Evolutionary conservation across 2,888 invertebrate genomes (phyloP).

Genomic region (Caradrina clavipalpis): DNA sequence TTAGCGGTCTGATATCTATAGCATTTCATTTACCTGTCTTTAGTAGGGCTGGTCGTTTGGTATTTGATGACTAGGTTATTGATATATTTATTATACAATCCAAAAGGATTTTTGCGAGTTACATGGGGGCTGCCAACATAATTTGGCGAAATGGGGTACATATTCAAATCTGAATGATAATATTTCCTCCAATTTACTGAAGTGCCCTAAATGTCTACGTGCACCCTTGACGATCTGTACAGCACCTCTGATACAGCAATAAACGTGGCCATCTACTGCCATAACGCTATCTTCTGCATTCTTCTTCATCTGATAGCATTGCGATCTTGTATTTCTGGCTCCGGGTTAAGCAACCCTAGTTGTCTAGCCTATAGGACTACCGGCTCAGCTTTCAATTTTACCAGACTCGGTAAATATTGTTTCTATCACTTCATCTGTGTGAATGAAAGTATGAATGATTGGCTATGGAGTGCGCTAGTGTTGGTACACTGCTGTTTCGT

Average conservation of each 20-base stretch:
- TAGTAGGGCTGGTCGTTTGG: slow-evolving; percentile 39
- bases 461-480: slow-evolving; percentile 24
- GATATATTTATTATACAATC: slow-evolving; percentile 34
- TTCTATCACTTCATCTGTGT: slow-evolving; percentile 51
- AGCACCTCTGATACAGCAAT: too few relatives aligned
- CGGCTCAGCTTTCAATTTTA: slow-evolving; percentile 54
- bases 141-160: too few relatives aligned
- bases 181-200: too few relatives aligned
- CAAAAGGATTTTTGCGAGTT: slow-evolving; percentile 1
- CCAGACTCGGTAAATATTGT: slow-evolving; percentile 51
- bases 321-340: not conserved
- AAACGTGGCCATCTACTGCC: too few relatives aligned
- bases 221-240: too few relatives aligned
- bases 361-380: slow-evolving; percentile 10
- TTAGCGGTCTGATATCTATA: slow-evolving; percentile 51
- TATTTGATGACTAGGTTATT: slow-evolving; percentile 24
- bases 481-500: slow-evolving; percentile 36
- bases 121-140: too few relatives aligned
- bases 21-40: slow-evolving; percentile 53
- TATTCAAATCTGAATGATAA: too few relatives aligned
- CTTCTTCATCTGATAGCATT: not conserved
- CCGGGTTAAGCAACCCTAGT: slow-evolving; percentile 30
- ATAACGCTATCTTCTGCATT: not conserved
- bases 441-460: slow-evolving; percentile 54
- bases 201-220: too few relatives aligned